Conservation (phyloP, 1,140 invertebrate species). For the Charaxes varanes region DNA sequence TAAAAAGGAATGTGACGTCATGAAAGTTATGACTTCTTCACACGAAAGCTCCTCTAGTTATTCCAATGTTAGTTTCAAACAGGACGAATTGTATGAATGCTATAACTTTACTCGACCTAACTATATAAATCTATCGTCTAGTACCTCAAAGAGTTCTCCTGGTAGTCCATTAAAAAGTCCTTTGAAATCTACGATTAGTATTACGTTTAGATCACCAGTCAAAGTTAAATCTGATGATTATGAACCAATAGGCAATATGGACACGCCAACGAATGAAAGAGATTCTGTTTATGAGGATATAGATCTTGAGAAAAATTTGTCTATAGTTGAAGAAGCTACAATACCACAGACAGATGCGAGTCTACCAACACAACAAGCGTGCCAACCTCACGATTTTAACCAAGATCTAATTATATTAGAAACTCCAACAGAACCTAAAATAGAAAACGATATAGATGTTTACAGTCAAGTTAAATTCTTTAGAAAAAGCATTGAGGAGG, state of each 20-base stretch:
- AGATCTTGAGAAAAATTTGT: conserved; percentile 59
- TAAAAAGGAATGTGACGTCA: conserved; percentile 35
- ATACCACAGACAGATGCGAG: conserved; percentile 72
- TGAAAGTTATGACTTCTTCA: conserved; percentile 61
- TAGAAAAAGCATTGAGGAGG: conserved; percentile 81
- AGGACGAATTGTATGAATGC: conserved; percentile 69
- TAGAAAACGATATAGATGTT: conserved; percentile 69
- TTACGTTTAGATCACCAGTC: conserved; percentile 77
- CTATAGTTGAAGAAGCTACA: conserved; percentile 66
- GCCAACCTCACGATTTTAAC: conserved; percentile 59
- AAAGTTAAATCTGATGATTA: conserved; percentile 57
- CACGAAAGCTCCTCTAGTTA: conserved; percentile 76
- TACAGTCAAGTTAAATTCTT: conserved; percentile 86
- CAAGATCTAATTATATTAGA: conserved; percentile 61
- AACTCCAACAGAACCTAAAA: conserved; percentile 42
- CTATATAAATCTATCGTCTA: conserved; percentile 67
- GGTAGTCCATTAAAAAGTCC: conserved; percentile 71
- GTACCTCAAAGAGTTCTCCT: conserved; percentile 59
- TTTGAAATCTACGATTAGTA: conserved; percentile 80
- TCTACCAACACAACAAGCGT: conserved; percentile 73
- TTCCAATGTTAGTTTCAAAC: conserved; percentile 68
- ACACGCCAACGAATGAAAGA: conserved; percentile 55
- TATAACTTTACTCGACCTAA: conserved; percentile 61
- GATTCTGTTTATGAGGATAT: conserved; percentile 75
- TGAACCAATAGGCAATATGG: conserved; percentile 36